phyloP scores from a whole-genome alignment of 2,113 vertebrate genomes.

The Platichthys stellatus region DNA sequence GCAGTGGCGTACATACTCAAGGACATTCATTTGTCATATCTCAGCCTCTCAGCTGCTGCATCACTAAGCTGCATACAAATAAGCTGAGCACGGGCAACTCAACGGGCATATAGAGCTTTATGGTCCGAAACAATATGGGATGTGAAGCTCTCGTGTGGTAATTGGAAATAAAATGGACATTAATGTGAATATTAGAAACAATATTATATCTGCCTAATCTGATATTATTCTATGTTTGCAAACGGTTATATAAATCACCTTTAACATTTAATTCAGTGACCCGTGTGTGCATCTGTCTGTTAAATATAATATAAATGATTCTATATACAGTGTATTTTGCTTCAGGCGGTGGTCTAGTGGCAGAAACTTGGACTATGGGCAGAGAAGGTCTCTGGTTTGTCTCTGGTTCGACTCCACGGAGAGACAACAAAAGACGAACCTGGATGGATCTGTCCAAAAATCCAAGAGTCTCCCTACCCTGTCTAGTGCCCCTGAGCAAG shows the following conservation, averaged over 20 bases:
- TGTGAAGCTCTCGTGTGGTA: too few relatives aligned
- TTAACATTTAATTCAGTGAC: not conserved
- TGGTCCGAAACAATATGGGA: not conserved
- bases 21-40: slow-evolving; percentile 58
- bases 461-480: too few relatives aligned
- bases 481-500: too few relatives aligned
- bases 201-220: not conserved
- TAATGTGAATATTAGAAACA: not conserved
- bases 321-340: not conserved
- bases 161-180: too few relatives aligned
- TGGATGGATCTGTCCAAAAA: too few relatives aligned
- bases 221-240: too few relatives aligned
- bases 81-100: slow-evolving; percentile 7
- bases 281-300: not conserved
- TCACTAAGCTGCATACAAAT: slow-evolving; percentile 53
- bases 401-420: too few relatives aligned
- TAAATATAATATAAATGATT: too few relatives aligned
- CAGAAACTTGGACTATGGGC: too few relatives aligned
- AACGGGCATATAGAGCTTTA: not conserved
- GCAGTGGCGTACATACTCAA: slow-evolving; percentile 39
- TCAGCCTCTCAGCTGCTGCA: slow-evolving; percentile 26
- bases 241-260: too few relatives aligned
- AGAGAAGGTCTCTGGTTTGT: too few relatives aligned
- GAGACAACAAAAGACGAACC: too few relatives aligned
- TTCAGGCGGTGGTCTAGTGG: not conserved